Evolutionary conservation across 2,797 vertebrate genomes (phyloP).

Genomic region (Arctocebus calabarensis): DNA sequence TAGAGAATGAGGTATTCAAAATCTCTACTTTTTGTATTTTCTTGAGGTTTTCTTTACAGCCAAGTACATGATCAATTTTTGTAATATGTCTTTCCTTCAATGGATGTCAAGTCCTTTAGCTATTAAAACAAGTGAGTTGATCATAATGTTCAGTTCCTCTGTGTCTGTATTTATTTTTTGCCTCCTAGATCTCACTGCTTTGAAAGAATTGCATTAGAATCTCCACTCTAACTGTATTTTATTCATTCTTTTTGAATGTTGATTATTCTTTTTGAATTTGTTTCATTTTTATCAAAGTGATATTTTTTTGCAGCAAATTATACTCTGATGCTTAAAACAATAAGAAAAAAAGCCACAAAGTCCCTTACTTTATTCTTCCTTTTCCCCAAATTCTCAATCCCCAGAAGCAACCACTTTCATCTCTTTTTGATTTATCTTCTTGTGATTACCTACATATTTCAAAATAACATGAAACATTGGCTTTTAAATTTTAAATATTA

Average conservation of each 20-base stretch:
- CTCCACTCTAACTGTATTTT: slow-evolving; percentile 14
- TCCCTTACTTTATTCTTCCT: not conserved
- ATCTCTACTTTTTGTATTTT: slow-evolving; percentile 46
- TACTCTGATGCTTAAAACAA: slow-evolving; percentile 58
- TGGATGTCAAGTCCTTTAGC: slow-evolving; percentile 63
- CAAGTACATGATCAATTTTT: slow-evolving; percentile 12
- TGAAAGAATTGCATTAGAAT: slow-evolving; percentile 58
- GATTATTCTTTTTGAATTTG: slow-evolving; percentile 67
- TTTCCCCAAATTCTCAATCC: not conserved
- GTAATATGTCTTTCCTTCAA: slow-evolving; percentile 44
- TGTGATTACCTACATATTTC: not conserved
- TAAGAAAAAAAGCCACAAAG: slow-evolving; percentile 9
- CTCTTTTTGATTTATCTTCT: slow-evolving; percentile 37
- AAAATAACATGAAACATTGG: not conserved
- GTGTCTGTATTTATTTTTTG: slow-evolving; percentile 62
- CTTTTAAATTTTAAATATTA: slow-evolving; percentile 54
- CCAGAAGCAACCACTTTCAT: slow-evolving; percentile 6
- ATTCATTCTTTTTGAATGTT: slow-evolving; percentile 59
- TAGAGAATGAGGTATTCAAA: slow-evolving; percentile 53
- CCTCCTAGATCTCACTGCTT: slow-evolving; percentile 55
- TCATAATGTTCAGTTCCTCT: slow-evolving; percentile 21
- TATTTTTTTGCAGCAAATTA: slow-evolving; percentile 47
- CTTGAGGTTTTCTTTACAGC: slow-evolving; percentile 53
- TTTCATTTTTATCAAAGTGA: slow-evolving; percentile 66
- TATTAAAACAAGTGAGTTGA: slow-evolving; percentile 57